Base-by-base conservation (phyloP, 2,888 invertebrate species). In the Clanis bilineata region DNA sequence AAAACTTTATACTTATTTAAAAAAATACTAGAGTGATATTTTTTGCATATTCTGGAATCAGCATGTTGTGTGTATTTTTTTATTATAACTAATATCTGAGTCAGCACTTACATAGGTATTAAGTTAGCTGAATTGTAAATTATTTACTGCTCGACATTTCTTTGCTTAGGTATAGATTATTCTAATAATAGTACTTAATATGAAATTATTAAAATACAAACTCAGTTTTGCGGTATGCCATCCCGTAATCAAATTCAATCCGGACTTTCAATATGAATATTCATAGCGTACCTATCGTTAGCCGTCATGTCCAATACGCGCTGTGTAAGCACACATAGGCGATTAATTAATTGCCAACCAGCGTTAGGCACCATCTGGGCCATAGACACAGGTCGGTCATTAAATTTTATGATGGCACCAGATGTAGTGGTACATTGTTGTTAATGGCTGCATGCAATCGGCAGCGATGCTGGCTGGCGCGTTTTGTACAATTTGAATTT, bases 281-380 rank as follows among this genome's bases (percentile, higher is more conserved):
- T 87, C 86, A 88, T 82, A 74, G 66, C 71, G 76, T 71, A 76
- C 74, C 66, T 80, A 85, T 86, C 85, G 86, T 86, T 86, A 85
- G 85, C 79, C 79, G 78, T 71, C 80, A 79, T 79, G 83, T 89
- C 85, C 86, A 89, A 82, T 86, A 79, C 88, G 76, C 77, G 81
- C 74, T 76, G 67, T 83, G 86, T 84, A 82, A 79, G 83, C 86
- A 82, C 77, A 82, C 81, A 82, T 78, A 79, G 81, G 82, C 86
- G 77, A 88, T 85, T 89, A 86, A 90, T 90, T 89, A 88, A 85
- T 85, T 82, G 83, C 72, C 68, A 83, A 76, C 80, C 79, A 85
- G 84, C 85, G 78, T 80, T 86, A 77, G 79, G 78, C 79, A 78
- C 72, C 89, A 89, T 83, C 82, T 88, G 88, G 75, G 72, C 64